A percentile compares a stretch with the other conserved stretches of the same genome.
Conservation (phyloP, 2,888 invertebrate genomes). For the Caenorhabditis plicata region DNA sequence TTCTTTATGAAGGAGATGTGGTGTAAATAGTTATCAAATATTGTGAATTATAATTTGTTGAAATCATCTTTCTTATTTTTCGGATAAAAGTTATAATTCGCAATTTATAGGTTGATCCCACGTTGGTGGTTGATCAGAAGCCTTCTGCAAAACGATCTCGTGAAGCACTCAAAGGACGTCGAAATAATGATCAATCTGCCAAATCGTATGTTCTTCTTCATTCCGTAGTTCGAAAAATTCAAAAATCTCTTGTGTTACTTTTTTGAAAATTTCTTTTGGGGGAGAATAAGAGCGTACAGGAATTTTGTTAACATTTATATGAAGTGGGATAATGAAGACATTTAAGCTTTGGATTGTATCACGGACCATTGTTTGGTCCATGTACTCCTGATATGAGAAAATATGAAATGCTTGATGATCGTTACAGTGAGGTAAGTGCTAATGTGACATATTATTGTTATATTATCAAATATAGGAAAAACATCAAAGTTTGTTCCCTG, state of each 20-base stretch:
- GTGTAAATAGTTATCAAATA: too few relatives aligned
- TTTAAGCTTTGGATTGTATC: background rate
- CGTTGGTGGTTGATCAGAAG: slow-evolving; percentile 10
- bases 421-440: slow-evolving; percentile 76
- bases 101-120: slow-evolving; percentile 11
- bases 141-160: background rate
- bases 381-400: slow-evolving; percentile 70
- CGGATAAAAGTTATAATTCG: background rate
- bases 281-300: too few relatives aligned
- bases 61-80: too few relatives aligned
- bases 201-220: too few relatives aligned
- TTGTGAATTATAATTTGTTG: too few relatives aligned
- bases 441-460: background rate
- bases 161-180: background rate
- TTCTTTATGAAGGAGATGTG: too few relatives aligned
- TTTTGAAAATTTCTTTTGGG: too few relatives aligned
- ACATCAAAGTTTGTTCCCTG: slow-evolving; percentile 4
- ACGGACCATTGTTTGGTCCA: slow-evolving; percentile 3
- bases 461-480: slow-evolving; percentile 1
- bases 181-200: too few relatives aligned
- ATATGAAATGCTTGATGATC: slow-evolving; percentile 90
- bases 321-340: too few relatives aligned
- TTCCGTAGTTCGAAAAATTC: slow-evolving; percentile 1
- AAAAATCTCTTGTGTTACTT: too few relatives aligned
- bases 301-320: too few relatives aligned